Percentiles rank a stretch among this genome's conserved stretches.
These are phyloP conservation scores for Eptatretus atami DNA, from an alignment of 2,797 vertebrate species.

Conservation along the genomic window DNA sequence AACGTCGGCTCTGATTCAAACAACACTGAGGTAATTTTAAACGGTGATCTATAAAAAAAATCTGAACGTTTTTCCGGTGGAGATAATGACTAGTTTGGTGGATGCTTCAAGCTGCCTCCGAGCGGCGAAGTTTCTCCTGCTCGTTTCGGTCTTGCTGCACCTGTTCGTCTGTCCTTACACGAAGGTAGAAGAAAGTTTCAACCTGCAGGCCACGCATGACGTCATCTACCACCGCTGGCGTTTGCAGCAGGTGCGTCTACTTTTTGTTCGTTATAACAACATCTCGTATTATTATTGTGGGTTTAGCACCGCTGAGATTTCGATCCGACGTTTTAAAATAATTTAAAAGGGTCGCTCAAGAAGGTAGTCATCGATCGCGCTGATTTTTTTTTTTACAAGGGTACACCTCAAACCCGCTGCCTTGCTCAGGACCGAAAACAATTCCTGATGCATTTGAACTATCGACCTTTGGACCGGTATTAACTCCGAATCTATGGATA, in stretches of 20 bases:
- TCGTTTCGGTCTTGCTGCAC: constrained; percentile 24
- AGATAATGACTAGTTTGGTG: too few species aligned
- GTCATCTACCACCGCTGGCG: constrained; percentile 44
- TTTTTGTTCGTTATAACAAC: not conserved
- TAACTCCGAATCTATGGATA: too few species aligned
- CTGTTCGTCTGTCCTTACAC: constrained; percentile 44
- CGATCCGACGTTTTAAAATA: not conserved
- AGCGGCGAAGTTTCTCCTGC: constrained; percentile 19
- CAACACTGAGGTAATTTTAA: too few species aligned
- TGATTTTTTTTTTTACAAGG: not conserved
- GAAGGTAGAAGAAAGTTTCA: constrained; percentile 95
- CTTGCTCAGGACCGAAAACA: too few species aligned
- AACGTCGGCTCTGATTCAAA: too few species aligned
- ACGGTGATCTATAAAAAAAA: too few species aligned
- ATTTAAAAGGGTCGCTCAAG: not conserved
- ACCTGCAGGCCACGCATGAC: constrained; percentile 59
- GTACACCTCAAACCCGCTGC: too few species aligned
- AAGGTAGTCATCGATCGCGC: not conserved
- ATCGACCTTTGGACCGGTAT: too few species aligned
- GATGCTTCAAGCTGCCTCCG: not conserved
- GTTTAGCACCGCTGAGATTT: not conserved
- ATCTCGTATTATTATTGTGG: not conserved
- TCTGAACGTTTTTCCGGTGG: too few species aligned
- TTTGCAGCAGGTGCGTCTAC: constrained; percentile 27
- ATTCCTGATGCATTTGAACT: too few species aligned